These are phyloP conservation scores for Conops quadrifasciatus DNA, from an alignment of 2,888 invertebrate species.

Conservation along the genomic window DNA sequence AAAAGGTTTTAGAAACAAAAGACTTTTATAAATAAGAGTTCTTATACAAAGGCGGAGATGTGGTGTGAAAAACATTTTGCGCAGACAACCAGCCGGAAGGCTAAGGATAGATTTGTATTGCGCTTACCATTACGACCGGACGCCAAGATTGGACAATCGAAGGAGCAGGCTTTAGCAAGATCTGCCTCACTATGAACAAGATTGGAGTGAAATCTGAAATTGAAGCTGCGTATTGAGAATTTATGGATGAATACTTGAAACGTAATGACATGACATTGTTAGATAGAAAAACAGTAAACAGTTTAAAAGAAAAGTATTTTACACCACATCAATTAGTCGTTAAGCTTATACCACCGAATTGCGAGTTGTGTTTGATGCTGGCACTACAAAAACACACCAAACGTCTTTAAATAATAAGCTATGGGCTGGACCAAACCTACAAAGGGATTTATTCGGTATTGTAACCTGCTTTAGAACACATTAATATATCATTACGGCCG, in stretches of 20 bases:
- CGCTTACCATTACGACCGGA: background rate
- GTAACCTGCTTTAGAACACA: background rate
- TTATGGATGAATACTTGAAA: background rate
- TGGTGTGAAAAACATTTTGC: constrained; percentile 2
- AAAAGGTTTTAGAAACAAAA: constrained; percentile 8
- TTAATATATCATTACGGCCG: background rate
- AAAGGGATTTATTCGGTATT: constrained; percentile 4
- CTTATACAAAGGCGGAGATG: background rate
- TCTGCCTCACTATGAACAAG: background rate
- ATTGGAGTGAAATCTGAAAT: background rate
- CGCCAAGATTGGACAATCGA: background rate
- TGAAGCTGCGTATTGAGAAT: background rate
- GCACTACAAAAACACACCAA: background rate
- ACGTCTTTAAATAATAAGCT: constrained; percentile 1
- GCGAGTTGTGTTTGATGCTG: background rate
- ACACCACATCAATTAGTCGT: background rate
- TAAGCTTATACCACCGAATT: background rate
- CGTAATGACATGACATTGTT: constrained; percentile 5
- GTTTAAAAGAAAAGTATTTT: background rate
- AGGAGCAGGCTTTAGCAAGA: background rate
- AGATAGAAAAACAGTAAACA: background rate
- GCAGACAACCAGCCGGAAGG: background rate
- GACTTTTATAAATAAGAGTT: background rate
- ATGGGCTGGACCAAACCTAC: background rate
- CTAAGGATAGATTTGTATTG: background rate